These are phyloP conservation scores for Xanthorhoe designata DNA, from an alignment of 2,888 invertebrate genomes.

Conservation along the genomic window DNA sequence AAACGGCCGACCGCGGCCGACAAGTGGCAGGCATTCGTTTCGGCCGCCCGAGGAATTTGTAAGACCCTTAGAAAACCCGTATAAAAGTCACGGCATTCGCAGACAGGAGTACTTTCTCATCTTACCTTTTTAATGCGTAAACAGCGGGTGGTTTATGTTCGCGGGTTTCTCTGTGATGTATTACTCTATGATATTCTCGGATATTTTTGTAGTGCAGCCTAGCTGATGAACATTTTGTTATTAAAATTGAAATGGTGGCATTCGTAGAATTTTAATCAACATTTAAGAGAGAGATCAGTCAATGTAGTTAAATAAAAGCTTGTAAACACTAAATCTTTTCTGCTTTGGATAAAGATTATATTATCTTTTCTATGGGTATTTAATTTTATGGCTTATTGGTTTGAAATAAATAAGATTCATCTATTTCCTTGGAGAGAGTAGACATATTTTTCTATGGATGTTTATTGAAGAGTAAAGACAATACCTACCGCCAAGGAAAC, in stretches of 20 bases:
- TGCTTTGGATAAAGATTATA: too few species aligned
- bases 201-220: neutral
- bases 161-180: constrained; percentile 34
- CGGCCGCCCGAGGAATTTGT: constrained; percentile 58
- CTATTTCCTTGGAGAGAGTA: too few species aligned
- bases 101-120: constrained; percentile 58
- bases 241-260: neutral
- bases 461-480: too few species aligned
- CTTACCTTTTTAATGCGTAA: constrained; percentile 48
- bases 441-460: too few species aligned
- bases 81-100: constrained; percentile 62
- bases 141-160: constrained; percentile 48
- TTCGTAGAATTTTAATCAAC: too few species aligned
- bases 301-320: too few species aligned
- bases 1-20: constrained; percentile 59
- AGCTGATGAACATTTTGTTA: neutral
- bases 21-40: constrained; percentile 68
- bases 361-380: too few species aligned
- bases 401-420: too few species aligned
- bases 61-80: constrained; percentile 42
- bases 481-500: too few species aligned
- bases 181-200: constrained; percentile 26
- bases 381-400: too few species aligned
- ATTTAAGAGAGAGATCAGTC: too few species aligned
- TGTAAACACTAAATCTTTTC: too few species aligned